These are phyloP conservation scores for Ormyrus rosae DNA, from an alignment of 2,888 invertebrate genomes.

Conservation along the genomic window DNA sequence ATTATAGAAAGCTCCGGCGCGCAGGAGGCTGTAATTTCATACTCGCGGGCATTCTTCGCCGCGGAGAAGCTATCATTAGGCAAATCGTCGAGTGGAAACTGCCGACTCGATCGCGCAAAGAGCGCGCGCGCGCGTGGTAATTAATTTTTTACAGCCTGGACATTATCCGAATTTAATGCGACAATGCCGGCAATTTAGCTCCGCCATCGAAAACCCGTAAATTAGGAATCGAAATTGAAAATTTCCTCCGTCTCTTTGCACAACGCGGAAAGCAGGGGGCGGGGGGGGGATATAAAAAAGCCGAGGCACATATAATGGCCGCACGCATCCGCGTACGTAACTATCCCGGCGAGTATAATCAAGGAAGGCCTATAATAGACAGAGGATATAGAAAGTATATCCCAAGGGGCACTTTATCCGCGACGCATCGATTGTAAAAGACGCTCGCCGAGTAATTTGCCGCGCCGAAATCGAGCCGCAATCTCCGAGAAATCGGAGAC, in stretches of 20 bases:
- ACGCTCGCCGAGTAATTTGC: too few species aligned
- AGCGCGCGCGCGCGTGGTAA: too few species aligned
- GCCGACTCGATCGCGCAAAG: too few species aligned
- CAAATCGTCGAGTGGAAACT: too few species aligned
- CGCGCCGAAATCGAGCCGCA: conserved; percentile 17
- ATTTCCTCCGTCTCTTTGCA: neutral
- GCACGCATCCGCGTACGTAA: neutral
- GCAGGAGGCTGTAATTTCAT: conserved; percentile 4
- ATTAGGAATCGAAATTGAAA: conserved; percentile 1
- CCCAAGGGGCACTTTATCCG: conserved; percentile 11
- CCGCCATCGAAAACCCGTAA: neutral
- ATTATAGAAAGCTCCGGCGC: conserved; percentile 13
- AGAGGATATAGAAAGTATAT: conserved; percentile 5
- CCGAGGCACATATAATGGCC: too few species aligned
- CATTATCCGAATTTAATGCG: too few species aligned
- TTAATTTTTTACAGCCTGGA: too few species aligned
- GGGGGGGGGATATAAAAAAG: too few species aligned
- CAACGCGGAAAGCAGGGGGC: neutral
- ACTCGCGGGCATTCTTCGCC: too few species aligned
- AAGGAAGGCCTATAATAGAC: neutral
- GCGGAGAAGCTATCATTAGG: too few species aligned
- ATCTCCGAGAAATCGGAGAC: conserved; percentile 35
- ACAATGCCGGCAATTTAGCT: too few species aligned
- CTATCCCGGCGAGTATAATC: neutral
- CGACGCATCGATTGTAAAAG: conserved; percentile 5